Base-by-base conservation (phyloP, 2,888 invertebrate species). In the Autographa gamma region DNA sequence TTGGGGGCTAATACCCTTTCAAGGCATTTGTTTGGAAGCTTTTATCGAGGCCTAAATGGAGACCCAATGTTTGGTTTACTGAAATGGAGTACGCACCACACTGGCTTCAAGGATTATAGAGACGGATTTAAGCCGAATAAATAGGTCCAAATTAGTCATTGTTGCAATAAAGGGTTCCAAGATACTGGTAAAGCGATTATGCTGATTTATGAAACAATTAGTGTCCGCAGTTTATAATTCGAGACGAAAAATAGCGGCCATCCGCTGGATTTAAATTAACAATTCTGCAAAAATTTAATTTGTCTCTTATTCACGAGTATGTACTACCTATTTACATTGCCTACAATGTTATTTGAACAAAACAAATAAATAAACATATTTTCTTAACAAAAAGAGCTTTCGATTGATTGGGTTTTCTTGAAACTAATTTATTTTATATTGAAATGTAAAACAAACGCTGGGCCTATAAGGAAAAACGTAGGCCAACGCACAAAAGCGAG, bases 1-100 rank as follows among this genome's bases (percentile, higher is more conserved):
- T 79, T 83, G 67, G 60, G 61, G 66, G 60, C 76, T 82, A 84
- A 84, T 84, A 80, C 81, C 76, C 80, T 83, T 81, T 79, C 72
- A 73, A 75, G 72, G 78, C 78, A 76, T 83, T 80, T 79, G 76
- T 77, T 81, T 83, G 74, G 73, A 75, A 71, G 79, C 74, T 84
- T 80, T 78, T 80, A 80, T 73, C 82, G 71, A 69, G 73, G 65
- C 72, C 79, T 77, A 77, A 79, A 80, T 78, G 74, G 73, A 66
- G 69, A 58, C 61, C 59, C 59, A 60, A 62, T 69, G 60, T 72
- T 76, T 71, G 70, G 62, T 18, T 68, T 63, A 66, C 63, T 76
- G 56, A 63, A 71, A 74, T 74, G n/a, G 60, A 71, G 56, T 52
- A 60, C 54, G 14, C 31, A 32, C 54, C 48, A 48, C 59, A 48